Evolutionary conservation across 2,113 vertebrate genomes (phyloP).

Genomic region (Microcebus tavaratra): DNA sequence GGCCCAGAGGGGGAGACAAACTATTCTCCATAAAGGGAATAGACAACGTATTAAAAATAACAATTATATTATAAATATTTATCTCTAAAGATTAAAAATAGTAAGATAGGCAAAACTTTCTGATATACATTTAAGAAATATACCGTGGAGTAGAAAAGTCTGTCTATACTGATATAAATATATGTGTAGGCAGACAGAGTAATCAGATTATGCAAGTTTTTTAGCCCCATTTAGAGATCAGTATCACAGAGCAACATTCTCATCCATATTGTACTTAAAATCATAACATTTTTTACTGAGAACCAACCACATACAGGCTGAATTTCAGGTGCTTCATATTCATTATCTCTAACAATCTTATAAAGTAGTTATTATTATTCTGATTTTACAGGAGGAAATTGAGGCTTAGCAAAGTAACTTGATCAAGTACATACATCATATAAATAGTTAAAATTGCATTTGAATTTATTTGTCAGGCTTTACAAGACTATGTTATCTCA

Average conservation of each 20-base stretch:
- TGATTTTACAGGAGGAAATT: slow-evolving; percentile 29
- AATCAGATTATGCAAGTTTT: not conserved
- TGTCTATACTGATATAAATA: not conserved
- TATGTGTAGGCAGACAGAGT: not conserved
- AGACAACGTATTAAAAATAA: slow-evolving; percentile 31
- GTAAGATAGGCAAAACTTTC: not conserved
- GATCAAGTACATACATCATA: slow-evolving; percentile 10
- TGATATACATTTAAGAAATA: slow-evolving; percentile 6
- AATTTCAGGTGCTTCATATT: not conserved
- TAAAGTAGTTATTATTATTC: not conserved
- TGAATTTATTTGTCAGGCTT: slow-evolving; percentile 13
- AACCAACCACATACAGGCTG: not conserved
- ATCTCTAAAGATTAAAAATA: slow-evolving; percentile 17
- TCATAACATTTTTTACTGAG: not conserved
- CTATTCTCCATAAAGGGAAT: not conserved
- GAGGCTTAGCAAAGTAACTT: not conserved
- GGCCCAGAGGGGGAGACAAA: not conserved
- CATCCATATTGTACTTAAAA: not conserved
- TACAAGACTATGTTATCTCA: not conserved
- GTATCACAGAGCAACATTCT: not conserved
- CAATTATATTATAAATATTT: not conserved
- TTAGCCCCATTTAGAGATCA: not conserved
- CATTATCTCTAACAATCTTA: not conserved
- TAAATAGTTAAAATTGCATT: not conserved
- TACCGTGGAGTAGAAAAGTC: not conserved